Base-by-base conservation (phyloP, 2,113 vertebrate species). In the Micromys minutus region DNA sequence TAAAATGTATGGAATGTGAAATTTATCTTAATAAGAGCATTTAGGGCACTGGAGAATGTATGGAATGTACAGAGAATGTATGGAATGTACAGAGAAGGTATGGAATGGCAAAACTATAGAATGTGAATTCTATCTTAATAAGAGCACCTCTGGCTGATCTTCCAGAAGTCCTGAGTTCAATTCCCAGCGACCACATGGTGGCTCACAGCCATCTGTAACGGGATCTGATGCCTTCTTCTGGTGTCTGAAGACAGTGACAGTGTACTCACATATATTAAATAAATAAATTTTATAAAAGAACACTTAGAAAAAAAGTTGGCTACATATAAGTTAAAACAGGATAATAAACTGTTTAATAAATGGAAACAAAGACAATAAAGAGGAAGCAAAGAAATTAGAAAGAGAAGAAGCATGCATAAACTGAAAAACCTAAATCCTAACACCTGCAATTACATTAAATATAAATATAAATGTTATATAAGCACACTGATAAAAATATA, bases 361-460 rank as follows among this genome's bases (percentile, higher is more conserved):
- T 79, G 55, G 21, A 79, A 61, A 74, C 45, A 17, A 87, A 69
- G 63, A 45, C 19, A 71, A 47, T 34, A 79, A 89, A 81, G 24
- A 31, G 9, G 9, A 89, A 89, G 71, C 17, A 67, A 80, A 80
- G 31, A 93, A 67, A 57, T 42, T 13, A 77, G 75, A 96, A 90
- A 77, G 5, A 72, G n/a, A 74, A 89, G 5, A 57, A 87, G 71
- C 45, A 67, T 42, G 45, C 12, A 88, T 71, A 71, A 87, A 55
- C 24, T 84, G 4, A n/a, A 91, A 88, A 77, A 57, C 59, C 81
- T 96, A 87, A 72, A 87, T 88, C 55, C 55, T 93, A 96, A 84
- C 31, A 67, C 21, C 57, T 81, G 29, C 81, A 83, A 79, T 91
- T 88, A 76, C 24, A 61, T 90, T 77, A 91, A 67, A 72, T 86